These are phyloP conservation scores for Serinus canaria DNA, from an alignment of 2,113 vertebrate genomes.

Conservation along the genomic window DNA sequence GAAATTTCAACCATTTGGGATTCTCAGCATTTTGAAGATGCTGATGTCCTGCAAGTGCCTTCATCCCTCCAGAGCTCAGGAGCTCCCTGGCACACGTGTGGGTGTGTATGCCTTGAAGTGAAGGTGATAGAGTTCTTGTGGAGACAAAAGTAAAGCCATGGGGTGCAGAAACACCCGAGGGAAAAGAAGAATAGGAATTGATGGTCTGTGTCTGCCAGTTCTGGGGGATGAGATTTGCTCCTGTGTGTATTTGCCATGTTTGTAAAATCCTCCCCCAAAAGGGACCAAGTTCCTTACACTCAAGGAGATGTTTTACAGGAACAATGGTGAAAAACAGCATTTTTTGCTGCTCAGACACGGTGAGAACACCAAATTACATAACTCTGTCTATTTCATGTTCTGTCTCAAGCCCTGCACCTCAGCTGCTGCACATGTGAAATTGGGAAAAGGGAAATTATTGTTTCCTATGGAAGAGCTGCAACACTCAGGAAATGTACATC, in stretches of 20 bases:
- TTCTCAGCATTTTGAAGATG: not conserved
- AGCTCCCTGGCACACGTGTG: fast-evolving
- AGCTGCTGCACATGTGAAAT: not conserved
- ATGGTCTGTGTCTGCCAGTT: not conserved
- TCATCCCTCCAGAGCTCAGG: not conserved
- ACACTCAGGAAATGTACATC: not conserved
- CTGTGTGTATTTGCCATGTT: fast-evolving
- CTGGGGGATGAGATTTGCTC: not conserved
- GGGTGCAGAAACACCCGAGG: not conserved
- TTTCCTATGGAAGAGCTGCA: not conserved
- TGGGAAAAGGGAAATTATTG: not conserved
- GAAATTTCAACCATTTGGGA: not conserved
- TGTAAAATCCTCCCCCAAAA: not conserved
- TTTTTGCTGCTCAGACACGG: not conserved
- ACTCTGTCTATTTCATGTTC: not conserved
- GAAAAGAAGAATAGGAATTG: not conserved
- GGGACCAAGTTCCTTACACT: not conserved
- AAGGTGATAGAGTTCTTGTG: not conserved
- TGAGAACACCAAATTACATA: not conserved
- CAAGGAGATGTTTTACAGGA: not conserved
- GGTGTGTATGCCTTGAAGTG: not conserved
- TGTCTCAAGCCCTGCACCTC: not conserved
- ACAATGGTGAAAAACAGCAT: not conserved
- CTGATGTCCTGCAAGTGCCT: not conserved
- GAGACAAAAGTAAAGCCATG: no score